These are phyloP conservation scores for Drosophila conformis DNA, from an alignment of 2,888 invertebrate species.

Conservation along the genomic window DNA sequence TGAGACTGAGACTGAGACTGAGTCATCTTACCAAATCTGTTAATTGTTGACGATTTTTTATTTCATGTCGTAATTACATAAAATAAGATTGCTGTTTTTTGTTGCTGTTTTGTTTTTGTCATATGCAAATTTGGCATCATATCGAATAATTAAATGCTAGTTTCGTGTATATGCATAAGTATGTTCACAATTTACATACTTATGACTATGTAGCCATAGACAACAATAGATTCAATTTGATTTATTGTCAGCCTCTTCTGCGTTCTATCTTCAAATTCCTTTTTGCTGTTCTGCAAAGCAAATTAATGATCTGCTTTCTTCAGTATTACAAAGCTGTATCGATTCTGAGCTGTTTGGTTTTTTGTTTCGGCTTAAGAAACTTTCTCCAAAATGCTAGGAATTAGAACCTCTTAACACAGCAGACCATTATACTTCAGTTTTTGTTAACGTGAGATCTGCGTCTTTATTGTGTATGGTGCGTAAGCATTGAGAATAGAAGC, in stretches of 20 bases:
- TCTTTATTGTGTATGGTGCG: not conserved
- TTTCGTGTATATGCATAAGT: constrained; percentile 40
- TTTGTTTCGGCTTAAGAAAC: constrained; percentile 39
- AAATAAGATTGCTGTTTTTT: constrained; percentile 19
- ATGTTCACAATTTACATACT: constrained; percentile 46
- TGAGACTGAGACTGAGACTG: constrained; percentile 13
- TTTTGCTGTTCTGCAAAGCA: constrained; percentile 23
- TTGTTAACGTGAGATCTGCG: not conserved
- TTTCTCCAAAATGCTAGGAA: constrained; percentile 50
- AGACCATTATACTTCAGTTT: constrained; percentile 13
- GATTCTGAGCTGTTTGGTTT: constrained; percentile 8
- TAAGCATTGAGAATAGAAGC: not conserved
- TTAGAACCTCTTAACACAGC: constrained; percentile 36
- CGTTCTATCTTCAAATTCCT: constrained; percentile 27
- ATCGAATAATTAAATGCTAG: constrained; percentile 61
- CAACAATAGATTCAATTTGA: constrained; percentile 67
- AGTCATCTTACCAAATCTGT: constrained; percentile 55
- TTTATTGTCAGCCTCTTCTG: constrained; percentile 56
- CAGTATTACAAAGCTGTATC: constrained; percentile 23
- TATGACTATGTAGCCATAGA: constrained; percentile 32
- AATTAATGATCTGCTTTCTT: constrained; percentile 57
- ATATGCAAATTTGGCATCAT: constrained; percentile 65
- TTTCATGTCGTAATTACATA: constrained; percentile 62
- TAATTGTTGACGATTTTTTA: constrained; percentile 51
- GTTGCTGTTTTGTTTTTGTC: constrained; percentile 36